phyloP scores from a whole-genome alignment of 2,888 invertebrate species.

The Sylvicola fuscatus region DNA sequence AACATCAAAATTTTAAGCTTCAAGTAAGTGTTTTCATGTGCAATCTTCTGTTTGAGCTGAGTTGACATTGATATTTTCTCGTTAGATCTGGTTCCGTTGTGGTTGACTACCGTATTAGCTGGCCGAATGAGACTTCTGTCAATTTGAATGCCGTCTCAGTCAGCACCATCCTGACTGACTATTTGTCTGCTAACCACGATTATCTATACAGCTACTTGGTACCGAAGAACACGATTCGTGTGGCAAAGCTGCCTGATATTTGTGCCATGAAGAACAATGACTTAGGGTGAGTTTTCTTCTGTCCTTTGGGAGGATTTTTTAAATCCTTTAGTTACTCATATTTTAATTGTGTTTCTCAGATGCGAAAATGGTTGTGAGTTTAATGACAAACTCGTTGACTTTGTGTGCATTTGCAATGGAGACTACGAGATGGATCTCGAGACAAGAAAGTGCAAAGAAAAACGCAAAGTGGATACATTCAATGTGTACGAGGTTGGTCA shows the following conservation, averaged over 20 bases:
- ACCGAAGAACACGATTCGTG: conserved; percentile 13
- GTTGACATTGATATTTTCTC: neutral
- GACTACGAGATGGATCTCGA: conserved; percentile 13
- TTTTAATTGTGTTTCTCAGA: too few species aligned
- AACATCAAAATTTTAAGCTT: conserved; percentile 38
- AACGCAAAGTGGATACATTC: conserved; percentile 10
- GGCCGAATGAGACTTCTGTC: conserved; percentile 30
- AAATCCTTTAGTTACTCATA: neutral
- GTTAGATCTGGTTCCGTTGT: conserved; percentile 40
- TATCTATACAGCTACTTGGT: conserved; percentile 31
- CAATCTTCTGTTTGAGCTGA: conserved; percentile 4
- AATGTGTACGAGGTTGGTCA: conserved; percentile 10
- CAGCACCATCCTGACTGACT: conserved; percentile 27
- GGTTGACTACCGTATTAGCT: conserved; percentile 41
- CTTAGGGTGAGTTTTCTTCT: conserved; percentile 3
- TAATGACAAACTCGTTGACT: conserved; percentile 36
- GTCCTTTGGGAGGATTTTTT: conserved; percentile 6
- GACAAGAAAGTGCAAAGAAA: conserved; percentile 15
- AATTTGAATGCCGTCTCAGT: conserved; percentile 29
- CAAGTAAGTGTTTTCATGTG: conserved; percentile 26
- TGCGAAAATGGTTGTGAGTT: conserved; percentile 49
- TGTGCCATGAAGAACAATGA: conserved; percentile 42
- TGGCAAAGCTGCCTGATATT: conserved; percentile 29
- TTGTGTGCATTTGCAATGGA: conserved; percentile 41
- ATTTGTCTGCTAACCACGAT: conserved; percentile 35